Base-by-base conservation (phyloP, 2,888 invertebrate species). In the Epinotia demarniana region DNA sequence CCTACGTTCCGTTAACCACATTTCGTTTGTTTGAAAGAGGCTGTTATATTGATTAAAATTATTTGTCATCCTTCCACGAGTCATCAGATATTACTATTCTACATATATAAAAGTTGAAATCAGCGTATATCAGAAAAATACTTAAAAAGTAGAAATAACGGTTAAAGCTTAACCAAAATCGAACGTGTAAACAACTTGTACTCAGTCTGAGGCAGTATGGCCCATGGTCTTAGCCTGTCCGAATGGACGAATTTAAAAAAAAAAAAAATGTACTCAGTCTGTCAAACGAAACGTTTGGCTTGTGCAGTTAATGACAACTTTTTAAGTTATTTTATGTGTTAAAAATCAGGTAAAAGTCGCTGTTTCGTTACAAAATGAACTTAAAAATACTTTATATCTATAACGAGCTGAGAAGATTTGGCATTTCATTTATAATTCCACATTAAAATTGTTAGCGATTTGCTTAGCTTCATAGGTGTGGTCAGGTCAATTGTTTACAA, bases 401-500 rank as follows among this genome's bases (percentile, higher is more conserved):
- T 23, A 23, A 12, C 5, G 2, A 49, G 0, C 27, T 49, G 5
- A n/a, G 18, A 11, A 18, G 8, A 66, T 18, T 33, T 5, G 6
- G 8, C 23, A 3, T 46, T 66, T 75, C 39, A 60, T n/a, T 71
- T 66, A 75, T 27, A 60, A 66, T 23, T 64, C 57, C 18, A 49
- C 33, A 74, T 63, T 55, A 57, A 53, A 49, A 66, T 53, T 66
- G 8, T 66, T 64, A 27, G 64, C 53, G 33, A 60, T 70, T 74
- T 19, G n/a, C 18, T 16, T 18, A 57, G 23, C 53, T 66, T 0
- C 39, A 39, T 39, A 75, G 75, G 75, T 71, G 75, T 75, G 75
- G 75, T 39, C 74, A 53, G 62, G 33, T 66, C 12, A 19, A n/a
- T 70, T 70, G 74, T 75, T 70, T 75, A 74, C 58, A 19, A 60